Conservation (phyloP, 2,113 vertebrate species). For the Passer domesticus region DNA sequence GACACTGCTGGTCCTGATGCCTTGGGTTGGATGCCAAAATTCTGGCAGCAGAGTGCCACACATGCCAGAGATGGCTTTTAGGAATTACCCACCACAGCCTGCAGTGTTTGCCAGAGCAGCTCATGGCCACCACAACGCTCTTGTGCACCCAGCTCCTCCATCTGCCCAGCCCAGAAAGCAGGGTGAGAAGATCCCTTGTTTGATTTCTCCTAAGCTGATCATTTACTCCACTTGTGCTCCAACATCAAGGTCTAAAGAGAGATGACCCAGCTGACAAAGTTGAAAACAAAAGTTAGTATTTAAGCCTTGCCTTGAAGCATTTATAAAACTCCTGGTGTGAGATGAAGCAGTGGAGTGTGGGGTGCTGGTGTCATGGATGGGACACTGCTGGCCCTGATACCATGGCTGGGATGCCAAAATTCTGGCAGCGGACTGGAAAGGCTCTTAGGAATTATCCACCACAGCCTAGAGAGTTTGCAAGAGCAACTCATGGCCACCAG, state of each 20-base stretch:
- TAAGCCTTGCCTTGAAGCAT: background rate
- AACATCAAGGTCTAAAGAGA: background rate
- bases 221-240: background rate
- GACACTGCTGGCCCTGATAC: background rate
- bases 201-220: background rate
- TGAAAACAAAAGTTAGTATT: background rate
- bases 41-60: background rate
- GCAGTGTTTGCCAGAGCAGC: background rate
- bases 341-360: too few species aligned
- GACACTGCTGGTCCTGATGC: background rate
- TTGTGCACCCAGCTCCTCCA: fast-evolving
- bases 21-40: background rate
- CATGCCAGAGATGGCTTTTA: background rate
- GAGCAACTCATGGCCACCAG: fast-evolving
- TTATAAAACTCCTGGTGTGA: background rate
- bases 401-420: background rate
- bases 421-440: background rate
- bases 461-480: background rate
- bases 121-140: fast-evolving
- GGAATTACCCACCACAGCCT: background rate
- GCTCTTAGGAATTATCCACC: background rate
- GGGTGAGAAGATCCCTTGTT: background rate
- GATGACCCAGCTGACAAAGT: background rate
- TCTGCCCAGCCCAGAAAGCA: background rate
- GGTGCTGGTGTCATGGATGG: background rate